Conservation (phyloP, 2,797 vertebrate genomes). For the Cryptoprocta ferox region DNA sequence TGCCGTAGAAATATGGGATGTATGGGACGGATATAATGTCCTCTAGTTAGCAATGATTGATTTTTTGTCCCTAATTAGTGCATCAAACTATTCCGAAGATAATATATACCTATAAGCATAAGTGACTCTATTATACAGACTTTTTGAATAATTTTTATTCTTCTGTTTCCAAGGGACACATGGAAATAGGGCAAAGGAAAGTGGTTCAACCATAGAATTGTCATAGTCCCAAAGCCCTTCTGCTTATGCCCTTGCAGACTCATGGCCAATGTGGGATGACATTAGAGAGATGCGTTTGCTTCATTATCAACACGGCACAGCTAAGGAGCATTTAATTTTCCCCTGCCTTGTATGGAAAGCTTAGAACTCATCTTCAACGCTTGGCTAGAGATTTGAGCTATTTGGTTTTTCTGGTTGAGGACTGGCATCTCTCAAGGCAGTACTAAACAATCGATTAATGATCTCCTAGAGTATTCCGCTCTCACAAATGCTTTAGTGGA, state of each 20-base stretch:
- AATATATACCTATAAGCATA: background rate
- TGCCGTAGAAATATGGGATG: rapidly evolving
- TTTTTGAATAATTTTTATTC: background rate
- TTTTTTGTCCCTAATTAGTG: background rate
- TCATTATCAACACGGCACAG: background rate
- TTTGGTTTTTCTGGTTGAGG: constrained; percentile 30
- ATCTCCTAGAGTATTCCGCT: constrained; percentile 62
- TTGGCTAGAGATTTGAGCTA: constrained; percentile 47
- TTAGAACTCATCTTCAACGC: background rate
- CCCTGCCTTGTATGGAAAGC: background rate
- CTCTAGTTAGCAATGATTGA: background rate
- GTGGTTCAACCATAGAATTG: rapidly evolving
- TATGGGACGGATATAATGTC: background rate
- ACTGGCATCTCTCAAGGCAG: constrained; percentile 64
- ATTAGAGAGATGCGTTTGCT: background rate
- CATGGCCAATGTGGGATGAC: rapidly evolving
- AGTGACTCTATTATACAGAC: background rate
- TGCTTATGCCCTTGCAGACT: rapidly evolving
- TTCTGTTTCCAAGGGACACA: background rate
- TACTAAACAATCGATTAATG: constrained; percentile 69
- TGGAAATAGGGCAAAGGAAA: background rate
- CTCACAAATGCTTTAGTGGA: constrained; percentile 5
- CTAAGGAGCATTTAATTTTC: background rate
- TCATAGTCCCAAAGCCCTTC: rapidly evolving
- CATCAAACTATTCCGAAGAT: background rate